Evolutionary conservation across 2,797 vertebrate species (phyloP).

Genomic region (Lycodopsis pacificus): DNA sequence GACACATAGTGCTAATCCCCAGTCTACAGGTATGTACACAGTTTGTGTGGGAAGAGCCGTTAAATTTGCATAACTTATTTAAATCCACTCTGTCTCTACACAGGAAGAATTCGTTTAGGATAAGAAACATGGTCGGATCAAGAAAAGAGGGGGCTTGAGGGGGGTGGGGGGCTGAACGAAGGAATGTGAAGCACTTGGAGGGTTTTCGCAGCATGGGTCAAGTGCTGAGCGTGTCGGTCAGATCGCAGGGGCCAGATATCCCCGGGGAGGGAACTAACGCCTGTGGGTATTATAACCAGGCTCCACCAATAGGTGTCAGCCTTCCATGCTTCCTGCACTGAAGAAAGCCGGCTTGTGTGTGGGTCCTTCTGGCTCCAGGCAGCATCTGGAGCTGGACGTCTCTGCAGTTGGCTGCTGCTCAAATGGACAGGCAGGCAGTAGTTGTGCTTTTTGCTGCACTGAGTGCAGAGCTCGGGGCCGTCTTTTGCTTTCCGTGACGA

Average conservation of each 20-base stretch:
- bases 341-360: slow-evolving; percentile 45
- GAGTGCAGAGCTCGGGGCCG: slow-evolving; percentile 35
- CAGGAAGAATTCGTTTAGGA: slow-evolving; percentile 53
- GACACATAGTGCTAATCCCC: slow-evolving; percentile 9
- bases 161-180: slow-evolving; percentile 36
- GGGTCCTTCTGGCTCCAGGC: slow-evolving; percentile 50
- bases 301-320: slow-evolving; percentile 83
- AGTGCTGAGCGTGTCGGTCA: slow-evolving; percentile 53
- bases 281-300: slow-evolving; percentile 58
- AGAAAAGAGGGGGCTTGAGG: slow-evolving; percentile 31
- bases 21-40: slow-evolving; percentile 13
- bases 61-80: slow-evolving; percentile 45
- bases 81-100: slow-evolving; percentile 48
- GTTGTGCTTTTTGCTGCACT: slow-evolving; percentile 34
- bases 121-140: slow-evolving; percentile 38
- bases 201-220: slow-evolving; percentile 66
- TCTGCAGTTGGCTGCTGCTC: slow-evolving; percentile 59
- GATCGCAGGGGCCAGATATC: slow-evolving; percentile 57
- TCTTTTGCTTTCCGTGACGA: slow-evolving; percentile 29
- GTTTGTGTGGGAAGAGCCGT: slow-evolving; percentile 50
- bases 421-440: slow-evolving; percentile 48
- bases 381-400: slow-evolving; percentile 52
- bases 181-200: slow-evolving; percentile 65
- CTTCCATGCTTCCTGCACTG: slow-evolving; percentile 66
- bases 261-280: slow-evolving; percentile 50